phyloP scores from a whole-genome alignment of 2,888 invertebrate species.

The Tortricodes alternella region DNA sequence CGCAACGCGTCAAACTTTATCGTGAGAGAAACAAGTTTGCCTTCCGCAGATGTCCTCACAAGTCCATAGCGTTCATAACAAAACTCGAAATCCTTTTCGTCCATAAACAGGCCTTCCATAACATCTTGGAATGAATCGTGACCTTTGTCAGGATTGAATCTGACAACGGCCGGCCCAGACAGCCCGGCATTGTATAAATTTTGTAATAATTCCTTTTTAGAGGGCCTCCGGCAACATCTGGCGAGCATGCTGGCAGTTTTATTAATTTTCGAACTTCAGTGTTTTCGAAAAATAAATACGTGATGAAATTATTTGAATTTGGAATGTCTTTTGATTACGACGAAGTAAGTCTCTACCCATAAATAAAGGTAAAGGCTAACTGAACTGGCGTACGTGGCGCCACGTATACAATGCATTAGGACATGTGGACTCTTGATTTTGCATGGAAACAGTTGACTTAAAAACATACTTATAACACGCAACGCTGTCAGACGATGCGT shows the following conservation, averaged over 20 bases:
- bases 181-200: constrained; percentile 24
- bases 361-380: too few species aligned
- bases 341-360: too few species aligned
- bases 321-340: too few species aligned
- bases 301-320: neutral
- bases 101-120: neutral
- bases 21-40: neutral
- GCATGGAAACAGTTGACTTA: too few species aligned
- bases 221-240: constrained; percentile 24
- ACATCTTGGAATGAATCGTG: constrained; percentile 11
- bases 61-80: neutral
- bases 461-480: too few species aligned
- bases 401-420: too few species aligned
- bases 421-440: too few species aligned
- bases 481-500: too few species aligned
- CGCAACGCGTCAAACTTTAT: neutral
- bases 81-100: constrained; percentile 1
- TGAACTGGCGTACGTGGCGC: too few species aligned
- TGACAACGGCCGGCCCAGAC: constrained; percentile 21
- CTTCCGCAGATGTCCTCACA: neutral
- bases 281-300: constrained; percentile 15
- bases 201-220: constrained; percentile 24
- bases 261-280: constrained; percentile 26
- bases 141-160: constrained; percentile 26
- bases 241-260: constrained; percentile 21